Evolutionary conservation across 2,797 vertebrate species (phyloP), one percentile per base, ranked within the genome.

Genomic region (Gephyroberyx darwinii): DNA sequence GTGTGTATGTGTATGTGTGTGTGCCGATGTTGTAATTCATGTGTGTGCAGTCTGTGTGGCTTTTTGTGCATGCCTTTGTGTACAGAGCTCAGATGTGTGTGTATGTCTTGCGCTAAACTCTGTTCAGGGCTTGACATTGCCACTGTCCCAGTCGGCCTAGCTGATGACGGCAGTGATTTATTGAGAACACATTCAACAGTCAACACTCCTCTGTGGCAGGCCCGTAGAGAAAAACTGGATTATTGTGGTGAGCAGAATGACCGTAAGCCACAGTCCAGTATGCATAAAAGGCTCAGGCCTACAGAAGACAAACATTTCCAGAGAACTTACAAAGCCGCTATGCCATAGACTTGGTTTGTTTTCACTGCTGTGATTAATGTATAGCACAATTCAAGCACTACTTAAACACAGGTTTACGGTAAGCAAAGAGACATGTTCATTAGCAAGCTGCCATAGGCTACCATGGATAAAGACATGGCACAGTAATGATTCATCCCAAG

Each of bases 301-400:
- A 76, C 64, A 82, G 84, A 64, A 75, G 71, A 73, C 80, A 73
- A 5, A 74, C 74, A 78, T 84, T 81, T 85, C 82, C 81, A 86
- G 57, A 83, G 69, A 80, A 78, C 26, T 76, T 54, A 78, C 74
- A 88, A 86, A 84, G 80, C 75, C 81, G 80, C 74, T 63, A 60
- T 79, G 73, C 81, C 65, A 75, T 52, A 65, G 56, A 43, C 74
- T 71, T 75, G 85, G 81, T 85, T 85, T 69, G 63, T 81, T 88
- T 86, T 84, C 77, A 77, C 48, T 58, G 41, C 73, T 78, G 82
- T 92, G 90, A 92, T 91, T 90, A 86, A 92, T 91, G 84, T 74
- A 67, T 16, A 66, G 37, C 72, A 69, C 64, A 47, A 75, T 85
- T 85, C 70, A 81, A 65, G 78, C 31, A 37, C 65, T 76, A 50